Base-by-base conservation (phyloP, 2,113 vertebrate genomes). In the Tor tambroides region DNA sequence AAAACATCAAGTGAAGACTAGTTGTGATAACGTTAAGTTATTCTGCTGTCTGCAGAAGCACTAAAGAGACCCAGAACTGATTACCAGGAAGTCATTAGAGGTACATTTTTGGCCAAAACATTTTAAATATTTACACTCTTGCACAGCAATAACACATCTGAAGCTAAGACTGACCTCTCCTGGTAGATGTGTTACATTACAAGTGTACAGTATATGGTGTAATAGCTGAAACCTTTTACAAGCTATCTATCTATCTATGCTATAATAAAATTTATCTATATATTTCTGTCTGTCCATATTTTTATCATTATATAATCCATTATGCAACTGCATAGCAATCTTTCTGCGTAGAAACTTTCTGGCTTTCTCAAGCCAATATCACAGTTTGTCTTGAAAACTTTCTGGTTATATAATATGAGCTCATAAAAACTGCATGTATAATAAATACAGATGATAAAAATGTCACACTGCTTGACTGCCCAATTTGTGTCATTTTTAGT, bases 81-180 rank as follows among this genome's bases (percentile, higher is more conserved):
- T 67, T 67, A 17, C 12, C 28, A 65, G 12, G 63, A 65, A 30
- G 6, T 2, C 26, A 65, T 30, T 15, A 15, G 2, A 65, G 26
- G 12, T 30, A 30, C 28, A 65, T 65, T 65, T 51, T 67, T 67
- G 63, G 19, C 67, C 3, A 71, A 21, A 3, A 35, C 19, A 35
- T 17, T 35, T 35, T 8, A 71, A 35, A 38, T 30, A 1, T 7
- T 49, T n/a, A n/a, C n/a, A 49, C 17, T 6, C 38, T 1, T 8
- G 9, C 11, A 6, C 71, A 74, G 1, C 35, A 41, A 19, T n/a
- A 74, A 12, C 51, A 67, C 12, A 3, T 26, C 12, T 54, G 10
- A 21, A 65, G 49, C 56, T 56, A 2, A 89, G 6, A 82, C 26
- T 43, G 78, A 82, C 86, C 86, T 87, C 88, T 89, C 49, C 83